These are phyloP conservation scores for Pocillopora grandis DNA, from an alignment of 92 coral and sea anemone species.

Conservation along the genomic window DNA sequence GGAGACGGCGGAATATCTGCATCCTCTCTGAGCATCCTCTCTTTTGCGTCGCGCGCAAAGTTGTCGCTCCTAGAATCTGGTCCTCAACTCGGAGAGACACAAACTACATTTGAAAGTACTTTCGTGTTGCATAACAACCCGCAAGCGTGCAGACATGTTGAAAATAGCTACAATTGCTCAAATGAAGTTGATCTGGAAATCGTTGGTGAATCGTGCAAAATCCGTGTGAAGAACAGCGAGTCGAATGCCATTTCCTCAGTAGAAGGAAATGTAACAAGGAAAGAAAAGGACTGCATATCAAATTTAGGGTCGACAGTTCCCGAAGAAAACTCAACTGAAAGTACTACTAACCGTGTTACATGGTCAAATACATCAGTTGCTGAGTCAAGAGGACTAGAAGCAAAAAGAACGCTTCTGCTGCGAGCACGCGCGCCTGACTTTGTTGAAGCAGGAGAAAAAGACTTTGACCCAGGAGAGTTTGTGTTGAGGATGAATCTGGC, in stretches of 20 bases:
- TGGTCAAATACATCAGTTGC: background rate
- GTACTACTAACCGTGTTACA: background rate
- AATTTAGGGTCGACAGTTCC: slow-evolving; percentile 7
- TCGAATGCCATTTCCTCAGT: no score
- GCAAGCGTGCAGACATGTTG: background rate
- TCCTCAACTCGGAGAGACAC: slow-evolving; percentile 45
- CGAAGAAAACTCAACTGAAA: background rate
- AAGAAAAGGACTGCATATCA: background rate
- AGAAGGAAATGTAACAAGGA: background rate
- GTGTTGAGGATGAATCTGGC: slow-evolving; percentile 2
- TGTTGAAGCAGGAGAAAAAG: background rate
- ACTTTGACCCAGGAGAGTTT: slow-evolving; percentile 4
- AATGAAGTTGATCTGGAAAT: background rate
- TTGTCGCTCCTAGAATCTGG: background rate
- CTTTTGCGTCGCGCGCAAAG: background rate
- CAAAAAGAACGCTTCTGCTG: background rate
- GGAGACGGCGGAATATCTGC: background rate
- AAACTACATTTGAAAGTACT: slow-evolving; percentile 6
- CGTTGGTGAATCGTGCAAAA: background rate
- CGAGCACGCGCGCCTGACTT: background rate
- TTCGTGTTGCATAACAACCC: background rate
- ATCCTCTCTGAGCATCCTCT: background rate
- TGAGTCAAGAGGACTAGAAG: background rate
- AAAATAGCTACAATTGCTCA: background rate
- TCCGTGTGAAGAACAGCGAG: background rate